A percentile compares a stretch with the other conserved stretches of the same genome.
phyloP scores from a whole-genome alignment of 2,113 vertebrate genomes.

The Anthoscopus minutus region DNA sequence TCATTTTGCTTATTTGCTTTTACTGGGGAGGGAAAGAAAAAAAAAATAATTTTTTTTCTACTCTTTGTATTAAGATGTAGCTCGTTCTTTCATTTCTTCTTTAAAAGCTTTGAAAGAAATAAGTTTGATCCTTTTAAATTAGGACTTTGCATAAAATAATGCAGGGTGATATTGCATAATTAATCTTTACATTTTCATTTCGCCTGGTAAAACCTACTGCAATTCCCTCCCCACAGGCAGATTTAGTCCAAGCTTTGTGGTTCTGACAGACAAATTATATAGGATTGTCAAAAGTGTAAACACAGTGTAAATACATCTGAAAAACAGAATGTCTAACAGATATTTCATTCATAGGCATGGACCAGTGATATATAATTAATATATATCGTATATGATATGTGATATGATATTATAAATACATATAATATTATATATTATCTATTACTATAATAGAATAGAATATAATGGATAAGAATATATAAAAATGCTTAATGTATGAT shows the following conservation, averaged over 20 bases:
- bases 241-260: background rate
- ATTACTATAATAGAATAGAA: too few species aligned
- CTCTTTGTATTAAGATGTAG: background rate
- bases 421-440: too few species aligned
- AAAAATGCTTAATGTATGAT: too few species aligned
- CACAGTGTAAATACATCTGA: background rate
- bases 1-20: background rate
- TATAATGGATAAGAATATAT: too few species aligned
- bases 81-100: background rate
- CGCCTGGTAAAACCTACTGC: background rate
- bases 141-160: too few species aligned
- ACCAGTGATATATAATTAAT: too few species aligned
- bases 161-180: background rate
- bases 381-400: too few species aligned
- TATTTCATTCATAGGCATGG: constrained; percentile 1
- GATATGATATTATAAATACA: too few species aligned
- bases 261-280: constrained; percentile 24
- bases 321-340: background rate
- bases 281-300: background rate
- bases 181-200: background rate
- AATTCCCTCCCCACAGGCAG: background rate
- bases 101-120: background rate
- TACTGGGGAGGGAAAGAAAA: background rate
- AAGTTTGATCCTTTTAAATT: too few species aligned
- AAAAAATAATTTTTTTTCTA: background rate